phyloP scores from a whole-genome alignment of 2,113 vertebrate genomes.

The Anarrhichthys ocellatus region DNA sequence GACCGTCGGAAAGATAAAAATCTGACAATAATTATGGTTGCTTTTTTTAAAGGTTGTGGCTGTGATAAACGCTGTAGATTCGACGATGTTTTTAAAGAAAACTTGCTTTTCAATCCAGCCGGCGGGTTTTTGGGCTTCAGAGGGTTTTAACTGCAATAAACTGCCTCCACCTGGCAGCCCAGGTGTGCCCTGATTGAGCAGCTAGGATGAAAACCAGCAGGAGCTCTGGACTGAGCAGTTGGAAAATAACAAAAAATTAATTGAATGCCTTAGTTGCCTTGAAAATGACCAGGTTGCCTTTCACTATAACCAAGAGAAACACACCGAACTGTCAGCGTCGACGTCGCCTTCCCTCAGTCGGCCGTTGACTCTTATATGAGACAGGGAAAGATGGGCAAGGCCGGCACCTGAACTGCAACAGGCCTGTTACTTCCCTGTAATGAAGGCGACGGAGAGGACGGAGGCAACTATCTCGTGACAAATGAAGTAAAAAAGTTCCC shows the following conservation, averaged over 20 bases:
- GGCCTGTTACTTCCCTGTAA: slow-evolving; percentile 31
- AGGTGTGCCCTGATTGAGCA: not conserved
- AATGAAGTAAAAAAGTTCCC: slow-evolving; percentile 38
- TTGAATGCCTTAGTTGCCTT: not conserved
- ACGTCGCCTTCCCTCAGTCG: not conserved
- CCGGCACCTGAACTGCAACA: slow-evolving; percentile 13
- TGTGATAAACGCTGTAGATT: no score
- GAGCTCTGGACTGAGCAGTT: no score
- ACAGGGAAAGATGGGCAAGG: not conserved
- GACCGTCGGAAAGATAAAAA: not conserved
- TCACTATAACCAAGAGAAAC: not conserved
- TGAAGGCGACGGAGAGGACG: slow-evolving; percentile 41
- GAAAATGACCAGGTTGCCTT: not conserved
- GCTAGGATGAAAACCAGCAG: not conserved
- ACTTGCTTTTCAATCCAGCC: no score
- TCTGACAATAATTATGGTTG: not conserved
- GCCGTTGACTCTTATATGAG: not conserved
- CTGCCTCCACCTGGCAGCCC: not conserved
- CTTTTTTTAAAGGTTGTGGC: not conserved
- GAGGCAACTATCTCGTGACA: slow-evolving; percentile 16
- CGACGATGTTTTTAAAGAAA: no score
- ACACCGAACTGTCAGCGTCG: not conserved
- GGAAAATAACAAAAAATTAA: not conserved
- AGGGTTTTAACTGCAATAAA: not conserved
- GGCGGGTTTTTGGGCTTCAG: not conserved